Percentiles rank a stretch among this genome's conserved stretches.
Evolutionary conservation across 2,888 invertebrate genomes (phyloP).

Genomic region (Catocala fraxini): DNA sequence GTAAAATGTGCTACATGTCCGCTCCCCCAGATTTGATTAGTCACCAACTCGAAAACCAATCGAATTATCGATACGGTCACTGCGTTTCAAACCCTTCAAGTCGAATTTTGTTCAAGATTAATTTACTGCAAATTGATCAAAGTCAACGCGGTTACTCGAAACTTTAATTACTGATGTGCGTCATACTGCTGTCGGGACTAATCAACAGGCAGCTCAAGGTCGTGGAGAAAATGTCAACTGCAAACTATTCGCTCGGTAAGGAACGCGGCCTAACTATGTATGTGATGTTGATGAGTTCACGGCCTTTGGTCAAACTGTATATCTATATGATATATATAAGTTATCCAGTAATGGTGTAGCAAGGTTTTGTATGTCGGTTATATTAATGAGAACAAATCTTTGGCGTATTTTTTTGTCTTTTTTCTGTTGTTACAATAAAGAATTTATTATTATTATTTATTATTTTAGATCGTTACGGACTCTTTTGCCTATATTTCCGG

Average conservation of each 20-base stretch:
- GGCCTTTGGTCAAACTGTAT: slow-evolving; percentile 14
- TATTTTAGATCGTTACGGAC: too few species aligned
- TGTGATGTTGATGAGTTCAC: slow-evolving; percentile 29
- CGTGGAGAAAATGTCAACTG: not conserved
- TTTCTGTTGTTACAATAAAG: too few species aligned
- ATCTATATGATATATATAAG: not conserved
- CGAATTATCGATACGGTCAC: too few species aligned
- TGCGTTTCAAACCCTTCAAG: too few species aligned
- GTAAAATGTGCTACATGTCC: too few species aligned
- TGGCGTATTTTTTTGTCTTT: too few species aligned
- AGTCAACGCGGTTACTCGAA: too few species aligned
- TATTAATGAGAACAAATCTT: too few species aligned
- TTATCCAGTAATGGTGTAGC: not conserved
- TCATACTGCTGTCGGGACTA: not conserved
- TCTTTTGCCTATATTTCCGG: too few species aligned
- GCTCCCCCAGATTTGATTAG: too few species aligned
- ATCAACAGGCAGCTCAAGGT: slow-evolving; percentile 1
- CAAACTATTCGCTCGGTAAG: slow-evolving; percentile 3
- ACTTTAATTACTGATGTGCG: not conserved
- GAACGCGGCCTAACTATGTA: slow-evolving; percentile 16
- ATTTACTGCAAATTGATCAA: not conserved
- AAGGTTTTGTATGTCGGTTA: not conserved
- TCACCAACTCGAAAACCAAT: too few species aligned
- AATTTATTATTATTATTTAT: too few species aligned
- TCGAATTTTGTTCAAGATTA: not conserved